Percentiles rank a stretch among this genome's conserved stretches.
Evolutionary conservation across 2,888 invertebrate species (phyloP).

Genomic region (Cerastis leucographa): DNA sequence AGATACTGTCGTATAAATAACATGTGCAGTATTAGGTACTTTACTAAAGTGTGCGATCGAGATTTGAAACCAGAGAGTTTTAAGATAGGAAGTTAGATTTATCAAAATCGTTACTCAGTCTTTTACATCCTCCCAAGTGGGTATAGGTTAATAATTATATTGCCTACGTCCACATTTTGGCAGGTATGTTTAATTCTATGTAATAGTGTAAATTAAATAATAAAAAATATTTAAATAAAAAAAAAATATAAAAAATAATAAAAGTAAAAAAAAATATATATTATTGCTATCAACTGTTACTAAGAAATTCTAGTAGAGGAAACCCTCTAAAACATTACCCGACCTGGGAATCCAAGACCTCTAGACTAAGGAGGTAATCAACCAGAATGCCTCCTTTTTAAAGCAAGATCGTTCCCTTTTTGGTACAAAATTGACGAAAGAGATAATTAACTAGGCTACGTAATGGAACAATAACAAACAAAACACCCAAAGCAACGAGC

Average conservation of each 20-base stretch:
- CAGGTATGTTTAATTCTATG: no score
- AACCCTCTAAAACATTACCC: neutral
- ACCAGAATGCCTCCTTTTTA: neutral
- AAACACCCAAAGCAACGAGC: constrained; percentile 6
- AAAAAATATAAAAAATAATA: no score
- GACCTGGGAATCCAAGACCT: neutral
- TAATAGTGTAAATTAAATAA: no score
- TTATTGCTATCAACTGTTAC: no score
- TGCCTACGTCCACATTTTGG: no score
- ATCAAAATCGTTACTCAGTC: no score
- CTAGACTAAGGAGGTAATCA: neutral
- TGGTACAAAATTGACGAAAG: neutral
- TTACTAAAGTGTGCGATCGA: neutral
- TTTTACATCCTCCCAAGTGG: no score
- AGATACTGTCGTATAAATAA: neutral
- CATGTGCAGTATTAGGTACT: neutral
- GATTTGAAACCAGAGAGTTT: no score
- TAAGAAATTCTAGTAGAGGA: neutral
- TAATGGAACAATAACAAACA: constrained; percentile 6
- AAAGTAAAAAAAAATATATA: no score
- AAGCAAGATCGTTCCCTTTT: neutral
- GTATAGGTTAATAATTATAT: no score
- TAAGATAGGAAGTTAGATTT: no score
- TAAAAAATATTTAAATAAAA: no score
- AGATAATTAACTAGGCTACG: neutral